Evolutionary conservation across 1,140 invertebrate species (phyloP).

Genomic region (Atta texana): DNA sequence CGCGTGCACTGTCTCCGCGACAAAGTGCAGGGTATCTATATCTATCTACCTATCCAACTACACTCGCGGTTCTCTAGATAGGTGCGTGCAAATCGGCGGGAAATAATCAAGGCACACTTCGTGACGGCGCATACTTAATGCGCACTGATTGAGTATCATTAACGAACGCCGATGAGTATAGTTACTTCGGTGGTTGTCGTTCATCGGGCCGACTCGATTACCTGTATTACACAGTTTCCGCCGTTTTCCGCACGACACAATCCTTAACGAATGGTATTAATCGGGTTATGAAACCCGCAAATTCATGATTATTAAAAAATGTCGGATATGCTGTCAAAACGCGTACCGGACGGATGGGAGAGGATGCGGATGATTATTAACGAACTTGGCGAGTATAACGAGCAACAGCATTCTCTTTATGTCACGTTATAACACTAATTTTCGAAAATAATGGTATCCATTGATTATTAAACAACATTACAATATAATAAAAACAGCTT

Average conservation of each 20-base stretch:
- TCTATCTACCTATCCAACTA: background rate
- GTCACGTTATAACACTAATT: background rate
- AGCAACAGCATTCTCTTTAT: background rate
- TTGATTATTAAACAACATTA: background rate
- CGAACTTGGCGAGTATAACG: constrained; percentile 30
- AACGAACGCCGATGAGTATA: constrained; percentile 41
- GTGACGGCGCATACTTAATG: constrained; percentile 62
- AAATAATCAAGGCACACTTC: constrained; percentile 62
- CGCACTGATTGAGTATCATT: constrained; percentile 51
- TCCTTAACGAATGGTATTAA: constrained; percentile 35
- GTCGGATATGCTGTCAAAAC: constrained; percentile 20
- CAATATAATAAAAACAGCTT: background rate
- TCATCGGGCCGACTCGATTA: constrained; percentile 47
- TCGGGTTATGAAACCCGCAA: constrained; percentile 37
- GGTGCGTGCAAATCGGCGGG: constrained; percentile 59
- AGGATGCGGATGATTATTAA: constrained; percentile 44
- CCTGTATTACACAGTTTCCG: constrained; percentile 45
- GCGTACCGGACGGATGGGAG: background rate
- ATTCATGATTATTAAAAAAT: constrained; percentile 55
- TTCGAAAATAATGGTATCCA: constrained; percentile 9
- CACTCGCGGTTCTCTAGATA: constrained; percentile 28
- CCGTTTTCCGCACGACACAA: constrained; percentile 47
- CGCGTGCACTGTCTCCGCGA: constrained; percentile 48
- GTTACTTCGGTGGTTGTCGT: constrained; percentile 32
- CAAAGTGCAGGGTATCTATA: constrained; percentile 18